Percentiles rank a stretch among this genome's conserved stretches.
phyloP scores from a whole-genome alignment of 2,888 invertebrate genomes.

The Drosophila yooni region DNA sequence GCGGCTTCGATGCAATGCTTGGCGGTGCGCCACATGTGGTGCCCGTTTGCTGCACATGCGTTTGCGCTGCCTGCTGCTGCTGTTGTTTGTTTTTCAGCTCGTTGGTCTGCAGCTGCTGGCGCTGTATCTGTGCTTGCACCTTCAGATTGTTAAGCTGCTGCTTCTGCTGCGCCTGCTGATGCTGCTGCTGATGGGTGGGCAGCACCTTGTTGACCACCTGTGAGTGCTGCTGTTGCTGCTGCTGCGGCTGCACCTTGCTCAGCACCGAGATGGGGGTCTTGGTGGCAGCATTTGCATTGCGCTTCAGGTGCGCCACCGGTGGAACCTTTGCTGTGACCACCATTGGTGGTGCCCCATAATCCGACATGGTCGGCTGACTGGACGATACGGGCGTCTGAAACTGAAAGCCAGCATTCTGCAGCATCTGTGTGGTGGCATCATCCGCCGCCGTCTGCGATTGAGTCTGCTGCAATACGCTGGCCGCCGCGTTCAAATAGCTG shows the following conservation, averaged over 20 bases:
- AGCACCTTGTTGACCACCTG: conserved; percentile 8
- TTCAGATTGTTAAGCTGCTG: conserved; percentile 34
- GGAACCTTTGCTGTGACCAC: conserved; percentile 74
- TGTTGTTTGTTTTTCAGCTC: conserved; percentile 58
- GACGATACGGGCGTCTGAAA: conserved; percentile 58
- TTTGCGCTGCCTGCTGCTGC: conserved; percentile 37
- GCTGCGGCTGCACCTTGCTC: conserved; percentile 77
- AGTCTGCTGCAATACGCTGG: conserved; percentile 63
- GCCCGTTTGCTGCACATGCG: conserved; percentile 44
- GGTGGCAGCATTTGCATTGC: conserved; percentile 37
- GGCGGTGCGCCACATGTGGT: conserved; percentile 69
- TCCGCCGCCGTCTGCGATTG: conserved; percentile 54
- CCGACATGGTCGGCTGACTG: conserved; percentile 40
- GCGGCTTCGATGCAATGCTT: conserved; percentile 70
- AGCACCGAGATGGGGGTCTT: conserved; percentile 65
- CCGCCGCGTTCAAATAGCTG: conserved; percentile 66
- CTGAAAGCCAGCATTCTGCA: conserved; percentile 69
- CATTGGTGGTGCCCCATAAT: conserved; percentile 53
- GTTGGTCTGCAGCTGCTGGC: conserved; percentile 38
- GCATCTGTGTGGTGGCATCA: conserved; percentile 68
- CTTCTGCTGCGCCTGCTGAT: conserved; percentile 11
- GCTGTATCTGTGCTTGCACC: conserved; percentile 38
- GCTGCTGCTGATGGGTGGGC: conserved; percentile 6
- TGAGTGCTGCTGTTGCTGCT: conserved; percentile 27
- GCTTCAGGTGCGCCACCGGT: conserved; percentile 74